Evolutionary conservation across 35 echinoderm and acorn worm species (phyloP).

Genomic region (Strongylocentrotus purpuratus): DNA sequence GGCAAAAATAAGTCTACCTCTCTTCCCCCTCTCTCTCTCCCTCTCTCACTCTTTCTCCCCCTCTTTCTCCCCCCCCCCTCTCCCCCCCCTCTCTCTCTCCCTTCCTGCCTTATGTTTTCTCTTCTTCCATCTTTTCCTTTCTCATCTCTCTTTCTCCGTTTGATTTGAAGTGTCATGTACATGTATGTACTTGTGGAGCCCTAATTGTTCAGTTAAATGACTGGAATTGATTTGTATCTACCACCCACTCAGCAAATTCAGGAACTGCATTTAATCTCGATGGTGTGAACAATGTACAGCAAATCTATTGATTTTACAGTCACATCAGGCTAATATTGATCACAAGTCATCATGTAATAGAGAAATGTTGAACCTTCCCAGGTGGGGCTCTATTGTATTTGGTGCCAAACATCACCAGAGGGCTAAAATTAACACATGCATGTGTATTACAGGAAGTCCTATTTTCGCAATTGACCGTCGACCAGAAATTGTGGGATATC

Average conservation of each 20-base stretch:
- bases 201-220: neutral
- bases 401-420: constrained; percentile 2
- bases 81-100: neutral
- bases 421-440: neutral
- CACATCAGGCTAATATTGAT: neutral
- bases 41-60: too few species aligned
- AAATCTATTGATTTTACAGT: neutral
- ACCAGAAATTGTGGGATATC: too few species aligned
- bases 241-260: neutral
- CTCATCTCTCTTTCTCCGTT: neutral
- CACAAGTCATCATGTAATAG: neutral
- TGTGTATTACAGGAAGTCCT: neutral
- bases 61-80: too few species aligned
- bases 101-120: neutral
- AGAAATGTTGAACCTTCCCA: neutral
- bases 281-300: neutral
- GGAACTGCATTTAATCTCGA: neutral
- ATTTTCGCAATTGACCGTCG: neutral
- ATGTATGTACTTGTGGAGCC: too few species aligned
- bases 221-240: neutral
- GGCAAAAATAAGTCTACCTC: too few species aligned
- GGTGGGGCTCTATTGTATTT: neutral
- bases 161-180: neutral
- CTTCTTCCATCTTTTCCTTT: neutral
- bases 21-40: too few species aligned